A percentile compares a stretch with the other conserved stretches of the same genome.
Evolutionary conservation across 2,888 invertebrate genomes (phyloP).

Genomic region (Bimastos eiseni): DNA sequence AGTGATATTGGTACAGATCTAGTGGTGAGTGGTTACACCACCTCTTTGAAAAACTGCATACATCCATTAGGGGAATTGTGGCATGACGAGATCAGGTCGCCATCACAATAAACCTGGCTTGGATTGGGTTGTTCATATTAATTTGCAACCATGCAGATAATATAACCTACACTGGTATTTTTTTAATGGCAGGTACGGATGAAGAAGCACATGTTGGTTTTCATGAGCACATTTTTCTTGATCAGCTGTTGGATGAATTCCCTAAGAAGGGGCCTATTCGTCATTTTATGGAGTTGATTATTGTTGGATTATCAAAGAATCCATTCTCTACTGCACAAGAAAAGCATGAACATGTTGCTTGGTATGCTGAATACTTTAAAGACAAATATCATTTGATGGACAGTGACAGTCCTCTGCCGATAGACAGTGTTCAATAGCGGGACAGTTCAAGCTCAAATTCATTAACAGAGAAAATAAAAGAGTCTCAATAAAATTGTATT

Average conservation of each 20-base stretch:
- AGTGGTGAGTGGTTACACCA: too few species aligned
- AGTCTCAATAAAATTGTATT: neutral
- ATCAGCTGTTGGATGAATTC: conserved; percentile 80
- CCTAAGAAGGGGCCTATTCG: conserved; percentile 86
- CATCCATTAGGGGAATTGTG: too few species aligned
- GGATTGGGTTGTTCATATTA: too few species aligned
- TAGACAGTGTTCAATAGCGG: neutral
- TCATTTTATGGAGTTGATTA: conserved; percentile 96
- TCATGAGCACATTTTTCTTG: conserved; percentile 91
- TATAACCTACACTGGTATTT: neutral
- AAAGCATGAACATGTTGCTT: conserved; percentile 84
- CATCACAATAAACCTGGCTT: too few species aligned
- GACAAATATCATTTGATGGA: conserved; percentile 66
- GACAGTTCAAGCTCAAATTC: neutral
- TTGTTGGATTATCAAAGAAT: conserved; percentile 90
- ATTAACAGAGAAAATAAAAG: neutral
- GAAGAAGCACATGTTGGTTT: conserved; percentile 73
- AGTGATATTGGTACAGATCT: too few species aligned
- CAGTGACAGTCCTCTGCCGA: neutral
- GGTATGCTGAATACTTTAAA: conserved; percentile 88
- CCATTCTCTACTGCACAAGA: conserved; percentile 83
- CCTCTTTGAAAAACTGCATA: too few species aligned
- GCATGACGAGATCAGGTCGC: too few species aligned
- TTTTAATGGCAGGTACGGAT: conserved; percentile 49
- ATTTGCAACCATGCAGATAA: neutral